A percentile compares a stretch with the other conserved stretches of the same genome.
Evolutionary conservation across 2,797 vertebrate genomes (phyloP).

Genomic region (Paguma larvata): DNA sequence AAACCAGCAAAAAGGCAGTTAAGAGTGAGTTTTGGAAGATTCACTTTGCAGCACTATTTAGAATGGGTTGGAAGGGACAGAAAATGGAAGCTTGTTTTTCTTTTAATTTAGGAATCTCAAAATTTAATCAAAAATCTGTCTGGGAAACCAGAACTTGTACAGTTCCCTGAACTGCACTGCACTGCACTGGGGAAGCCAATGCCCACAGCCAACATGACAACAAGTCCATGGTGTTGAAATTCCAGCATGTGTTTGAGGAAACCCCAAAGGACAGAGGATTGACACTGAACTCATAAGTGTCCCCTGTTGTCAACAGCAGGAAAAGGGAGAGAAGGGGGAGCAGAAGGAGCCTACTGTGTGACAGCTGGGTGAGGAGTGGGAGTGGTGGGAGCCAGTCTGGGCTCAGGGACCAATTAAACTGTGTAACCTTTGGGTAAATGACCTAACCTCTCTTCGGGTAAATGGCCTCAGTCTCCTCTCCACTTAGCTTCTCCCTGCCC

Average conservation of each 20-base stretch:
- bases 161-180: no score
- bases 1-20: background rate
- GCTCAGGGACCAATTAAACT: background rate
- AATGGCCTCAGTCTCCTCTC: background rate
- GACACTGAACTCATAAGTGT: no score
- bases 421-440: background rate
- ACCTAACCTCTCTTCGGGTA: background rate
- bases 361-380: background rate
- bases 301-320: background rate
- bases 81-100: background rate
- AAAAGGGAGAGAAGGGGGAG: background rate
- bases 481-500: background rate
- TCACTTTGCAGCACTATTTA: background rate
- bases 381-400: background rate
- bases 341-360: rapidly evolving
- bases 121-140: background rate
- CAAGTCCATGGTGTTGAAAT: background rate
- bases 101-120: background rate
- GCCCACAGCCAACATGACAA: rapidly evolving
- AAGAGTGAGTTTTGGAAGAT: background rate
- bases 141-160: background rate
- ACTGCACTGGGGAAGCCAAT: background rate
- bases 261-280: background rate
- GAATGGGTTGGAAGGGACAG: background rate
- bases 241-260: background rate